Evolutionary conservation across 2,888 invertebrate genomes (phyloP), one percentile per base, ranked within the genome.

Genomic region (Pammene fasciana): DNA sequence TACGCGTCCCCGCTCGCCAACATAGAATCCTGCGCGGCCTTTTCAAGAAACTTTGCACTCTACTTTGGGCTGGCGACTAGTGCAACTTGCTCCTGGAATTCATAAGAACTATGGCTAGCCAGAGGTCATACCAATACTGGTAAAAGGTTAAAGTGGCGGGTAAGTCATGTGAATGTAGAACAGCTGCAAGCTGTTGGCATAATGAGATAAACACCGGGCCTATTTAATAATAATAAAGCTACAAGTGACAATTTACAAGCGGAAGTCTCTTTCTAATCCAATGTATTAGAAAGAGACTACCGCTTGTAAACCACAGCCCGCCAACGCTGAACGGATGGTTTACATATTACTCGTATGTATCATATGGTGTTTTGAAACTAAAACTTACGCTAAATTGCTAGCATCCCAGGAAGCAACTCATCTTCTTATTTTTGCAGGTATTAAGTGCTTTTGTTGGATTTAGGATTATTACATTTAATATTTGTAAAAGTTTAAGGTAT

Each of bases 191-290:
- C 50, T 50, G 26, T 68, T 68, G 50, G 64, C 68, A 70, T 68
- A 65, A 68, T 48, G 70, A 60, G 65, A 70, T 70, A 60, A 70
- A 70, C 65, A 65, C 65, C 70, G n/a, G n/a, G n/a, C n/a, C n/a
- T n/a, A n/a, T n/a, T n/a, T n/a, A n/a, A n/a, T n/a, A n/a, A n/a
- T n/a, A n/a, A n/a, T n/a, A n/a, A n/a, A n/a, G n/a, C n/a, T n/a
- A n/a, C n/a, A n/a, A n/a, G n/a, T n/a, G n/a, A n/a, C n/a, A n/a
- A n/a, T n/a, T n/a, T n/a, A n/a, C n/a, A n/a, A n/a, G n/a, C n/a
- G n/a, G n/a, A n/a, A n/a, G n/a, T n/a, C n/a, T n/a, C n/a, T n/a
- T n/a, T n/a, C n/a, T n/a, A n/a, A n/a, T n/a, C n/a, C n/a, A n/a
- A n/a, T n/a, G n/a, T n/a, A n/a, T n/a, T n/a, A n/a, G n/a, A n/a